Evolutionary conservation across 30 jellyfish, hydroid and myxozoan genomes (phyloP).

Genomic region (Aurelia aurita): DNA sequence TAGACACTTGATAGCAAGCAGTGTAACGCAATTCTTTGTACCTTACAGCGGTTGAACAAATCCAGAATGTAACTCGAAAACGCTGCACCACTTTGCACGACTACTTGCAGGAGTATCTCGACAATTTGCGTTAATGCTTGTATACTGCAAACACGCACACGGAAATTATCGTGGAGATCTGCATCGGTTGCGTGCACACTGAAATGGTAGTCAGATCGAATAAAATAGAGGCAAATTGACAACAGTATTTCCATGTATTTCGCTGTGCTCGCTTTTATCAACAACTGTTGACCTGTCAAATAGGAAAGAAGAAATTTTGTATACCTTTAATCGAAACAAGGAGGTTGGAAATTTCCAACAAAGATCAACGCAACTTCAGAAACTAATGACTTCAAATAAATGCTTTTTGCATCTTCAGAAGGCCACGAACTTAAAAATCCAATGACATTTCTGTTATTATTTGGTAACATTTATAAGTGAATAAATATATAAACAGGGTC

Average conservation of each 20-base stretch:
- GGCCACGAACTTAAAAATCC: too few relatives aligned
- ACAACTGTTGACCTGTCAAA: constrained; percentile 82
- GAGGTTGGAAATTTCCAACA: not conserved
- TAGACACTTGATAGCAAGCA: constrained; percentile 89
- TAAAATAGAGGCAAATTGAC: constrained; percentile 83
- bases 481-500: too few relatives aligned
- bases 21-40: constrained; percentile 90
- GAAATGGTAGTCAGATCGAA: constrained; percentile 86
- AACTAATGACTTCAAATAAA: too few relatives aligned
- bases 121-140: constrained; percentile 75
- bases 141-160: constrained; percentile 72
- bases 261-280: constrained; percentile 97
- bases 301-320: not conserved
- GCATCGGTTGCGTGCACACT: constrained; percentile 29
- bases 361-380: too few relatives aligned
- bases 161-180: constrained; percentile 79
- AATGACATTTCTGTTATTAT: too few relatives aligned
- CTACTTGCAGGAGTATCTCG: constrained; percentile 74
- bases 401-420: too few relatives aligned
- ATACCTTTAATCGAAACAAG: not conserved
- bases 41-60: constrained; percentile 87
- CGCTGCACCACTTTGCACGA: constrained; percentile 89
- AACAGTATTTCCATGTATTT: constrained; percentile 87
- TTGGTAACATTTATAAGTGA: too few relatives aligned
- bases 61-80: constrained; percentile 76